Evolutionary conservation across 2,888 invertebrate species (phyloP).

Genomic region (Caenorhabditis parvicauda): DNA sequence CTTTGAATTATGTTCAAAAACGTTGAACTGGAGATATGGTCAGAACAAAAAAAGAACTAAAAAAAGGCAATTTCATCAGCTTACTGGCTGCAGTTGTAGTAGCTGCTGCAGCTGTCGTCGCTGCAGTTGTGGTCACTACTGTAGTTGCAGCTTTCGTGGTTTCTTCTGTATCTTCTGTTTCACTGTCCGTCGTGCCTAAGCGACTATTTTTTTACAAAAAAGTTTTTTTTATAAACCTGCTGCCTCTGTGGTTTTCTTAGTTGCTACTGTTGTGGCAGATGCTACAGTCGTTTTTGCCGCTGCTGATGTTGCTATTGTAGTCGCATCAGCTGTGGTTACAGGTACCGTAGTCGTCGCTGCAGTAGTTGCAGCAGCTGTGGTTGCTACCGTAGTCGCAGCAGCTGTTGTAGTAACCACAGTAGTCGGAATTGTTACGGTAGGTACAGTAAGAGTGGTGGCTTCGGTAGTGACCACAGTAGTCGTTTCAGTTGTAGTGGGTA

Average conservation of each 20-base stretch:
- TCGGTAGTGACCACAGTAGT: slow-evolving; percentile 5
- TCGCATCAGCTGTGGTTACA: neutral
- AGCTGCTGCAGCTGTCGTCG: neutral
- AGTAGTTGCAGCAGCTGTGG: neutral
- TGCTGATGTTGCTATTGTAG: slow-evolving; percentile 1
- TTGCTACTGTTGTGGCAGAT: neutral
- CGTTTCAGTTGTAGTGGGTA: slow-evolving; percentile 3
- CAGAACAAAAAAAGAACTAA: no score
- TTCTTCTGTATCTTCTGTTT: neutral
- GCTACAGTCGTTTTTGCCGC: slow-evolving; percentile 2
- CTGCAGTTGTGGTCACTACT: neutral
- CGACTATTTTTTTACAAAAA: no score
- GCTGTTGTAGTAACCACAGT: slow-evolving; percentile 2
- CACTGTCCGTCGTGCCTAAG: neutral
- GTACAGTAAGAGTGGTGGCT: slow-evolving; percentile 3
- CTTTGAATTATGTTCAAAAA: no score
- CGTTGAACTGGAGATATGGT: no score
- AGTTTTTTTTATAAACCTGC: no score
- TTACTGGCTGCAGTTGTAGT: neutral
- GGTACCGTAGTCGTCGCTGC: neutral
- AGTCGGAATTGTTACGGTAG: slow-evolving; percentile 2
- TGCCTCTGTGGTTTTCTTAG: neutral
- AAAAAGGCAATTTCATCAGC: neutral
- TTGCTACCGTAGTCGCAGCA: slow-evolving; percentile 2
- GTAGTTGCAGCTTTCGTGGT: neutral